These are phyloP conservation scores for Drosophila malerkotliana DNA, from an alignment of 1,140 invertebrate species.

Conservation along the genomic window DNA sequence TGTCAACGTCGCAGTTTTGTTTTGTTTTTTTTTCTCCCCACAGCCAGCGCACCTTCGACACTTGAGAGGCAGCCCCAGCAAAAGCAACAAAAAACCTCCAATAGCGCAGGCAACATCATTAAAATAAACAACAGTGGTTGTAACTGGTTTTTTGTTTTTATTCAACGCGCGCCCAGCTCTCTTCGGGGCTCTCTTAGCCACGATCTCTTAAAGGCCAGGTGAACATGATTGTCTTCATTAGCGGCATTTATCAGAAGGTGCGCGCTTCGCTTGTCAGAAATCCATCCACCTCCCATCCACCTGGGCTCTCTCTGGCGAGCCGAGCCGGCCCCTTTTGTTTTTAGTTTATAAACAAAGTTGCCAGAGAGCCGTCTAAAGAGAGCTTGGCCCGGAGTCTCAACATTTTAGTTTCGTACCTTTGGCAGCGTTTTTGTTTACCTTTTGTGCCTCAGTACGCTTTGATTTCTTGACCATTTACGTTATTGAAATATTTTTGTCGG, in stretches of 20 bases:
- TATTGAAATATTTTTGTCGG: slow-evolving; percentile 66
- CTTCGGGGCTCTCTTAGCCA: slow-evolving; percentile 44
- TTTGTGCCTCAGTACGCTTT: slow-evolving; percentile 72
- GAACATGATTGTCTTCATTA: slow-evolving; percentile 53
- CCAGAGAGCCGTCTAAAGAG: slow-evolving; percentile 34
- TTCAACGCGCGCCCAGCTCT: slow-evolving; percentile 18
- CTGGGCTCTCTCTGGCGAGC: slow-evolving; percentile 2
- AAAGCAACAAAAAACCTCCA: slow-evolving; percentile 18
- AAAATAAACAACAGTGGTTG: slow-evolving; percentile 68
- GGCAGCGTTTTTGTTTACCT: slow-evolving; percentile 78
- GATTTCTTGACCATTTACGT: slow-evolving; percentile 82
- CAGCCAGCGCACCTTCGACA: slow-evolving; percentile 40
- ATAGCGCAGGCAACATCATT: slow-evolving; percentile 42
- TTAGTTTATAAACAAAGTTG: slow-evolving; percentile 73
- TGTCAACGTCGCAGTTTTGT: slow-evolving; percentile 70
- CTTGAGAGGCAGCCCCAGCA: slow-evolving; percentile 28
- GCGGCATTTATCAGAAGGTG: slow-evolving; percentile 63
- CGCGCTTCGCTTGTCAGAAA: slow-evolving; percentile 44
- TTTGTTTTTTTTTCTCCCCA: neutral
- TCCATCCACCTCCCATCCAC: slow-evolving; percentile 11
- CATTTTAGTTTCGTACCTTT: slow-evolving; percentile 62
- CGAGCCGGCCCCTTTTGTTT: slow-evolving; percentile 47
- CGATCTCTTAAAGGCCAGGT: slow-evolving; percentile 26
- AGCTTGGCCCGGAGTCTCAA: slow-evolving; percentile 27
- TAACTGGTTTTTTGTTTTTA: slow-evolving; percentile 67